These are phyloP conservation scores for Ochropleura plecta DNA, from an alignment of 2,888 invertebrate species.

Conservation along the genomic window DNA sequence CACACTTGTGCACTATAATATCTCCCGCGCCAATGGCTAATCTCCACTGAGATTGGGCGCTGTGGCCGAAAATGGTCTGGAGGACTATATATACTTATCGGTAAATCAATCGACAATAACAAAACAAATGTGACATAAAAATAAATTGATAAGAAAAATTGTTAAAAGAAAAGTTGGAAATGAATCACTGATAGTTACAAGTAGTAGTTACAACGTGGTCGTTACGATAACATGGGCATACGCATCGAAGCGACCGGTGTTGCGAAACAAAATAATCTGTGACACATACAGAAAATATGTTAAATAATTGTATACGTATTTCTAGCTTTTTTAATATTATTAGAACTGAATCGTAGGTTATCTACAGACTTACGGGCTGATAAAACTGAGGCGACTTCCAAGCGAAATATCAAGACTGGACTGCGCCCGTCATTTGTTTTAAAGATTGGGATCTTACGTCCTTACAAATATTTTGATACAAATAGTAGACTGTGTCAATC, in stretches of 20 bases:
- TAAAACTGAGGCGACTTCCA: too few relatives aligned
- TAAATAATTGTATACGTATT: neutral
- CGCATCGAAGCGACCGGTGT: slow-evolving; percentile 71
- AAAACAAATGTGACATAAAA: neutral
- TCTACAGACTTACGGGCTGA: neutral
- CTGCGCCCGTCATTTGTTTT: neutral
- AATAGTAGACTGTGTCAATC: neutral
- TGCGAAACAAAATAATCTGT: slow-evolving; percentile 72
- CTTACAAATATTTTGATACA: neutral
- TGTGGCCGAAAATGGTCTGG: too few relatives aligned
- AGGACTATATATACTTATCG: neutral
- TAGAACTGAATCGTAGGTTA: neutral
- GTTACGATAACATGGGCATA: slow-evolving; percentile 65
- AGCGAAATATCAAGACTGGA: neutral
- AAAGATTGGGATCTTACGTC: neutral
- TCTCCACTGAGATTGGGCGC: too few relatives aligned
- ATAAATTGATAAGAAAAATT: slow-evolving; percentile 24
- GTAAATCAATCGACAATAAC: neutral
- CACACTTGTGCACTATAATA: too few relatives aligned
- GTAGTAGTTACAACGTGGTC: slow-evolving; percentile 3
- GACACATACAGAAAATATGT: slow-evolving; percentile 35
- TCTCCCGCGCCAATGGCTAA: too few relatives aligned
- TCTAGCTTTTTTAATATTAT: neutral
- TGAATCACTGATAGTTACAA: slow-evolving; percentile 46
- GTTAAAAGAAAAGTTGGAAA: slow-evolving; percentile 13